phyloP scores from a whole-genome alignment of 2,888 invertebrate genomes.

The Hartigia nigra region DNA sequence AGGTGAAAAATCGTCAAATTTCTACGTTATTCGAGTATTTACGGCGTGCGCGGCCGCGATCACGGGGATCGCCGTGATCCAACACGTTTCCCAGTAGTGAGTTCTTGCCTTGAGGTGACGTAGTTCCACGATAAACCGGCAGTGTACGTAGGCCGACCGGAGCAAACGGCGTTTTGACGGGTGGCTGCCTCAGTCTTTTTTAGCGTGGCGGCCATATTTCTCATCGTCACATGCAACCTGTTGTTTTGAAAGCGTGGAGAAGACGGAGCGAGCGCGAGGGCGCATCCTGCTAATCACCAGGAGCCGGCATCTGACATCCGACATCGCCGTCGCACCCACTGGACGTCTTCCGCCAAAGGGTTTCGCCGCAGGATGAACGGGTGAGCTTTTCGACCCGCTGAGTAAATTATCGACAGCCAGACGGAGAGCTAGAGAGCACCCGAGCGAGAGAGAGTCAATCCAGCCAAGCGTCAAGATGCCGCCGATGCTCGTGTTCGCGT shows the following conservation, averaged over 20 bases:
- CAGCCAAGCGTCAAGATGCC: not conserved
- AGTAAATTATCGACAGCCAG: slow-evolving; percentile 41
- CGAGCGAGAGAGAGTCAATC: slow-evolving; percentile 1
- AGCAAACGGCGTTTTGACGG: slow-evolving; percentile 12
- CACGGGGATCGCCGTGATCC: not conserved
- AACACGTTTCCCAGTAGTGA: not conserved
- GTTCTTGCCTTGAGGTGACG: not conserved
- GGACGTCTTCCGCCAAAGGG: slow-evolving; percentile 10
- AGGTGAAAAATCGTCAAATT: not conserved
- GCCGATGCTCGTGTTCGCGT: not conserved
- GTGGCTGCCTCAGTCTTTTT: slow-evolving; percentile 8
- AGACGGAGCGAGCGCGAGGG: slow-evolving; percentile 14
- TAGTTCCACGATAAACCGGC: slow-evolving; percentile 2
- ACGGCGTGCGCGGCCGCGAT: not conserved
- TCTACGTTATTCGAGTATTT: not conserved
- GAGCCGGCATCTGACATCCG: not conserved
- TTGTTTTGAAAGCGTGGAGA: slow-evolving; percentile 48
- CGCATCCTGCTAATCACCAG: not conserved
- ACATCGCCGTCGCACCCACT: slow-evolving; percentile 14
- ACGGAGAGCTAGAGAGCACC: slow-evolving; percentile 6
- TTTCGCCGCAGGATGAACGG: slow-evolving; percentile 58
- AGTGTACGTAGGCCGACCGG: not conserved
- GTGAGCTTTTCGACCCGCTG: slow-evolving; percentile 47
- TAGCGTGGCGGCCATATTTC: slow-evolving; percentile 42
- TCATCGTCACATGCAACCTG: slow-evolving; percentile 53